Base-by-base conservation (phyloP, 2,888 invertebrate genomes). In the Gymnocheta viridis region DNA sequence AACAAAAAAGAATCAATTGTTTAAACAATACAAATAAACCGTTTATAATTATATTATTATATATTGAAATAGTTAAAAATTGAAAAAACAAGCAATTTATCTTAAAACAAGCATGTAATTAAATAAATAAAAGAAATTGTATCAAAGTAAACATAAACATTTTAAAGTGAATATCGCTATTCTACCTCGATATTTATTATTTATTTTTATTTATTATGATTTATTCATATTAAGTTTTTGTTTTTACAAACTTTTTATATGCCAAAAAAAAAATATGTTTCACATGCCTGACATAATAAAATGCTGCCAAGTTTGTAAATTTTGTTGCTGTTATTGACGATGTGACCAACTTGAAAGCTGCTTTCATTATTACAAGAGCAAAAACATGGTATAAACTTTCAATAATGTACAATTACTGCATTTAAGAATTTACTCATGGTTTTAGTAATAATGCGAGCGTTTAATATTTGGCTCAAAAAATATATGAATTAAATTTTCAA, bases 141-240 rank as follows among this genome's bases (percentile, higher is more conserved):
- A 72, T 38, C 5, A 32, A 66, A 41, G 24, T 19, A 69, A 35
- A 72, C 35, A 72, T 19, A 35, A 54, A 32, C n/a, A 60, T 64
- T 62, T 74, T 54, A 10, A 60, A 60, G 74, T 64, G 49, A 80
- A 84, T 81, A 77, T 84, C 72, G 84, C 77, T 84, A 32, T 69
- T 66, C 77, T 84, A 84, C 84, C 80, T 84, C 84, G 84, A 77
- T 84, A 81, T 82, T 79, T 82, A 58, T 74, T 69, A 32, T 2
- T n/a, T 24, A 47, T 47, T 32, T 17, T 29, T 32, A 51, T 27
- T 24, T 73, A 12, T n/a, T 78, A 73, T 27, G 32, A 56, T 73
- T 35, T 35, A 29, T 62, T 5, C 64, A 17, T n/a, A 22, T 54
- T n/a, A 27, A 32, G 14, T 54, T 10, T 22, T 27, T 22, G 4